A percentile compares a stretch with the other conserved stretches of the same genome.
Evolutionary conservation across 2,888 invertebrate genomes (phyloP).

Genomic region (Drosophila paranaensis): DNA sequence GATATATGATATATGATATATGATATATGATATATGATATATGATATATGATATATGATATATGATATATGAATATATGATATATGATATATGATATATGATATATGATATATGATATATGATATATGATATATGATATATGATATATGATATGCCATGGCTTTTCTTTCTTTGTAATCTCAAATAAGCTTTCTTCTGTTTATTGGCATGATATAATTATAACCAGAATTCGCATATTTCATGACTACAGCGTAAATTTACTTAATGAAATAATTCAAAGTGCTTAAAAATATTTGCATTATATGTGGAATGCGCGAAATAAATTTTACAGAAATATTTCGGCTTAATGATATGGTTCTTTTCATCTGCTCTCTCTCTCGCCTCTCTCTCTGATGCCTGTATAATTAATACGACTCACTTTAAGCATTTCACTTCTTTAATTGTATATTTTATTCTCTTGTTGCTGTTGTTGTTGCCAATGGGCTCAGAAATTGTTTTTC

Average conservation of each 20-base stretch:
- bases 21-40: too few species aligned
- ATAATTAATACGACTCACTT: conserved; percentile 19
- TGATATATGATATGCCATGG: too few species aligned
- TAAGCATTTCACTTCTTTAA: conserved; percentile 11
- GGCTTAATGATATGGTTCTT: background rate
- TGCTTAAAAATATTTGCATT: background rate
- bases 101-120: too few species aligned
- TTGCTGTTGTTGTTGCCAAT: conserved; percentile 2
- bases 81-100: too few species aligned
- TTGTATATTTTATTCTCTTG: background rate
- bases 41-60: too few species aligned
- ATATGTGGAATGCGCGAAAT: background rate
- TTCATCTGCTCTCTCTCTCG: background rate
- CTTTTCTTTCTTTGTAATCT: too few species aligned
- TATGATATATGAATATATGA: too few species aligned
- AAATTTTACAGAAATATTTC: background rate
- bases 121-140: too few species aligned
- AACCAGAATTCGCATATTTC: background rate
- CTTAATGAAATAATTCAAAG: background rate
- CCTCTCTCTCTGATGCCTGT: background rate
- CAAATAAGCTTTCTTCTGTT: too few species aligned
- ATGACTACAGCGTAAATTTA: background rate
- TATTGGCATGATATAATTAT: background rate
- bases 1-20: too few species aligned
- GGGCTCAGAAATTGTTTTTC: conserved; percentile 16